Evolutionary conservation across 1,140 invertebrate species (phyloP), one percentile per base, ranked within the genome.

Genomic region (Oryctes rhinoceros): DNA sequence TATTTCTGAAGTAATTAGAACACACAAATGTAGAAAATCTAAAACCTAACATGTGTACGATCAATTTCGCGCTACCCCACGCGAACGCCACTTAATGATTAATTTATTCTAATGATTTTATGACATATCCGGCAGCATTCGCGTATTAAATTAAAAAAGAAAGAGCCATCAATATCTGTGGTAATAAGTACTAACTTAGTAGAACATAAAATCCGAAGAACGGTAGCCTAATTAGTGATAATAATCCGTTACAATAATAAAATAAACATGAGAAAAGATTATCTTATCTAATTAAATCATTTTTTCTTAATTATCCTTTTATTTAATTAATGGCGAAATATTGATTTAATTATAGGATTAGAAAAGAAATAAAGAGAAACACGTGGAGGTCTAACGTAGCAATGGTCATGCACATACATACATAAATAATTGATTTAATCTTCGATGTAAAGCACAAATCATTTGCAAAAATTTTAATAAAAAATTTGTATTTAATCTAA

Each of bases 221-320:
- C 65, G 65, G 65, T 71, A 71, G 65, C 65, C 65, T 71, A 71
- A 71, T 71, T 71, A 71, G 65, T 71, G 65, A 71, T 71, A 71
- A 71, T 71, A 71, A 71, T 37, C 37, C 37, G 37, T 24, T 10
- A 71, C 10, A 37, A 35, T 71, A 71, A 71, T 35, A 30, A 67
- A 71, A 71, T 13, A 71, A 30, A 35, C 20, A 37, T 37, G 9
- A 62, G 20, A 15, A 71, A 71, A 24, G 10, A 24, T 71, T 24
- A 71, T 30, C 24, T 18, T 71, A 71, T 35, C 7, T 71, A 24
- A 71, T 71, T 24, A 71, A 20, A 10, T 71, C 35, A 35, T 71
- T 1, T 24, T 6, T 35, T 62, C n/a, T 59, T 9, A 71, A 35
- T 10, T 15, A 71, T 15, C 10, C 35, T 71, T 15, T 71, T 35